Evolutionary conservation across 2,113 vertebrate genomes (phyloP), one percentile per base, ranked within the genome.

Genomic region (Thunnus thynnus): DNA sequence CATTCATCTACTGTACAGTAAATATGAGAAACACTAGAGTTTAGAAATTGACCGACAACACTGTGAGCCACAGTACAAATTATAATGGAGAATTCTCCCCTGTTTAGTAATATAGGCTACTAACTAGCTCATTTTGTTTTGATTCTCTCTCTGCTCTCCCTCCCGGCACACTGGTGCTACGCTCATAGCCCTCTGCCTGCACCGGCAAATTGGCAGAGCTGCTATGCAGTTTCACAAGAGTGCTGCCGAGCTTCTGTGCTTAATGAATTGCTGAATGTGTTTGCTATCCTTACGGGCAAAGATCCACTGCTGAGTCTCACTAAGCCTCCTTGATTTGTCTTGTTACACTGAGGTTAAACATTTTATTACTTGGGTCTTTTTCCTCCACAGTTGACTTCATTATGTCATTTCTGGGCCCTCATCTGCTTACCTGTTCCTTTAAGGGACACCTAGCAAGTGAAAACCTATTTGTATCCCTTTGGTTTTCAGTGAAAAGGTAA

Each of bases 181-280:
- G 72, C 81, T 80, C 65, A 55, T 75, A 86, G 63, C 78, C 80
- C 82, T 90, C 74, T 55, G 87, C 63, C 86, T 72, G 36, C 79
- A 72, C 70, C 52, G 58, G 87, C 88, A 93, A 92, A 90, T 92
- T 93, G 90, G 87, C 87, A 91, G 84, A 80, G 86, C 86, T 86
- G 80, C 89, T 83, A 76, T 76, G 90, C 86, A 76, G 86, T 88
- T 90, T 82, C 78, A 87, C 85, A 76, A 87, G 75, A 85, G 85
- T 68, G 85, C 87, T 76, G 90, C 90, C 69, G 79, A 87, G 89
- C 88, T 83, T 86, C 88, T 88, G 83, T 88, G 88, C 84, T 86
- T 94, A 93, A 94, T 94, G 93, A 93, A 93, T 92, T 91, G 92
- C 84, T 79, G 87, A 88, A 91, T 87, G 84, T 88, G 86, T 94